Evolutionary conservation across 2,888 invertebrate genomes (phyloP).

Genomic region (Chalcis sispes): DNA sequence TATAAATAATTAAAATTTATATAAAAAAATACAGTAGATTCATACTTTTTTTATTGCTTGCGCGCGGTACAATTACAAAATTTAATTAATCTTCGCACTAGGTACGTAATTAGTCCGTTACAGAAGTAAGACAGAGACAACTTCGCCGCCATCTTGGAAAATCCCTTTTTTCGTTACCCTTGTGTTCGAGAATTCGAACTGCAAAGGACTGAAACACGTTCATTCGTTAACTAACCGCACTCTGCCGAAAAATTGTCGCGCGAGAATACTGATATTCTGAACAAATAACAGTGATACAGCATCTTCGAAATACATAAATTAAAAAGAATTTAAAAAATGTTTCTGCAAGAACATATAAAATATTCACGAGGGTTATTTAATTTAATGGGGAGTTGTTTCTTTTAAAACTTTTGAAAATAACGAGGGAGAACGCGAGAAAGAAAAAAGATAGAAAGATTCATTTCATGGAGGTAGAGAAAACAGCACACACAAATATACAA

Average conservation of each 20-base stretch:
- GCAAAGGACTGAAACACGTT: background rate
- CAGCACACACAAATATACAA: too few relatives aligned
- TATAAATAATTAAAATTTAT: conserved; percentile 3
- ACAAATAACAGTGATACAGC: too few relatives aligned
- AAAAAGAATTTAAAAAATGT: too few relatives aligned
- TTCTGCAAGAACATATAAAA: too few relatives aligned
- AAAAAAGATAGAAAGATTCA: too few relatives aligned
- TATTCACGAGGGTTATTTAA: too few relatives aligned
- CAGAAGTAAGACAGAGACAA: background rate
- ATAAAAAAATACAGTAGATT: background rate
- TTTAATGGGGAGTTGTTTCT: too few relatives aligned
- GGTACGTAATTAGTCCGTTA: background rate
- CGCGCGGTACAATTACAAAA: background rate
- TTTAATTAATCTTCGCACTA: background rate
- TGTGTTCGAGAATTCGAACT: conserved; percentile 19
- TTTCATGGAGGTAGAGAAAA: too few relatives aligned
- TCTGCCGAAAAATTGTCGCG: background rate
- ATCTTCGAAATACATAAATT: too few relatives aligned
- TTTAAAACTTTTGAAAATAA: too few relatives aligned
- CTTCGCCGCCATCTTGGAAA: conserved; percentile 51
- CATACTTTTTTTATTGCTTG: background rate
- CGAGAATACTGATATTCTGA: too few relatives aligned
- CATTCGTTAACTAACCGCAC: conserved; percentile 12
- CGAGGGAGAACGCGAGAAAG: too few relatives aligned
- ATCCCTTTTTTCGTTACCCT: conserved; percentile 36